A percentile compares a stretch with the other conserved stretches of the same genome.
Evolutionary conservation across 2,797 vertebrate species (phyloP).

Genomic region (Uromys caudimaculatus): DNA sequence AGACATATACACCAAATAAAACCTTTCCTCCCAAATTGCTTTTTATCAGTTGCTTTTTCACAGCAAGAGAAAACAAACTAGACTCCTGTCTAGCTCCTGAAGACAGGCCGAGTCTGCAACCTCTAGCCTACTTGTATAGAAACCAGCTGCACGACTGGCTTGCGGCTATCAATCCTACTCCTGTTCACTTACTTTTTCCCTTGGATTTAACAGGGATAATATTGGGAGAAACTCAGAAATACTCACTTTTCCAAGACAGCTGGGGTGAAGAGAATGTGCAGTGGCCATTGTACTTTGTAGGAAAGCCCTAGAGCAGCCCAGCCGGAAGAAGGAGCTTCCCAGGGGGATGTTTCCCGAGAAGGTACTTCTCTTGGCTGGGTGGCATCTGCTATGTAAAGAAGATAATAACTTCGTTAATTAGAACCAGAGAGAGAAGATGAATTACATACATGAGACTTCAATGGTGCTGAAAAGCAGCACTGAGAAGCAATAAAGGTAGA

Average conservation of each 20-base stretch:
- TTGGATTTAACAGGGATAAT: not conserved
- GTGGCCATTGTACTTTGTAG: conserved; percentile 99
- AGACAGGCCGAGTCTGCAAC: not conserved
- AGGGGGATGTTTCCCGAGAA: conserved; percentile 95
- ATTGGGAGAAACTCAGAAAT: conserved; percentile 18
- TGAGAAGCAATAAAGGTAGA: not conserved
- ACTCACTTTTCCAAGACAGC: conserved; percentile 97
- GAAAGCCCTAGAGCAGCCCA: conserved; percentile 98
- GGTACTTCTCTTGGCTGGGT: conserved; percentile 92
- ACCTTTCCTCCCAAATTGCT: not conserved
- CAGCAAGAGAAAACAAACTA: not conserved
- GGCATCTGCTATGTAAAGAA: conserved; percentile 87
- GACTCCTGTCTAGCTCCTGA: not conserved
- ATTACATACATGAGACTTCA: not conserved
- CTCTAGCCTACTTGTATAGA: not conserved
- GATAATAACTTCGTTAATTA: not conserved
- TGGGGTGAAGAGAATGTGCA: conserved; percentile 99
- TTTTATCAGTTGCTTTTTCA: not conserved
- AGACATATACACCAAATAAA: not conserved
- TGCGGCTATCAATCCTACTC: not conserved
- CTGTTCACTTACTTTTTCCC: not conserved
- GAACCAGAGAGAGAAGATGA: conserved; percentile 7
- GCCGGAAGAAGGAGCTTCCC: conserved; percentile 94
- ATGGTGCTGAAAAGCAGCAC: not conserved
- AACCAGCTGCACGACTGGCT: too few relatives aligned